Percentiles rank a stretch among this genome's conserved stretches.
Evolutionary conservation across 64 coral and sea anemone genomes (phyloP).

Genomic region (Astreopora myriophthalma): DNA sequence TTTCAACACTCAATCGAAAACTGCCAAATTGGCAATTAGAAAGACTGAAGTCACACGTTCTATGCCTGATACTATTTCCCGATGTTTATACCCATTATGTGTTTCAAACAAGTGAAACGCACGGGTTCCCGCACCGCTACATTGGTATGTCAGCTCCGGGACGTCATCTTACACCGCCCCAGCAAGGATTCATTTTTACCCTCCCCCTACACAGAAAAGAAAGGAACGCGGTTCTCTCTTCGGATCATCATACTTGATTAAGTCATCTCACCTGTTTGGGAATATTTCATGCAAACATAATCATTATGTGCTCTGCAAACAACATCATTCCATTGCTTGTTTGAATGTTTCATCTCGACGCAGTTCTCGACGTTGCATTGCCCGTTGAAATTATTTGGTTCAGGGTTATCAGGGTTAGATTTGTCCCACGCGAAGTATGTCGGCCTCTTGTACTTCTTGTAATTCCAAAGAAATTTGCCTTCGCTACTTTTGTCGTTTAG

Average conservation of each 20-base stretch:
- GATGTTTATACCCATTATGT: too few species aligned
- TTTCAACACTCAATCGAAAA: too few species aligned
- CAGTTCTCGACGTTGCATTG: conserved; percentile 94
- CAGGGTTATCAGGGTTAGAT: conserved; percentile 56
- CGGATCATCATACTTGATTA: not conserved
- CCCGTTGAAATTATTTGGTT: conserved; percentile 90
- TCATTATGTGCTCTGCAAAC: conserved; percentile 88
- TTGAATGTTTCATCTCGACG: conserved; percentile 87
- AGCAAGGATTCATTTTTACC: too few species aligned
- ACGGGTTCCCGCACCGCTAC: too few species aligned
- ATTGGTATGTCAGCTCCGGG: too few species aligned
- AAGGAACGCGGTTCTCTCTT: not conserved
- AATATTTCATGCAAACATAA: conserved; percentile 75
- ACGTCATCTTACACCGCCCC: too few species aligned
- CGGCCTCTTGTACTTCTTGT: conserved; percentile 62
- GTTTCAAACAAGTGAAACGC: too few species aligned
- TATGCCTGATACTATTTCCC: too few species aligned
- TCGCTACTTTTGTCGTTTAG: conserved; percentile 92
- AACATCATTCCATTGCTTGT: conserved; percentile 95
- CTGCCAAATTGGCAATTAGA: too few species aligned
- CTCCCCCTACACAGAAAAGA: too few species aligned
- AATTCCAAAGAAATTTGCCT: conserved; percentile 89
- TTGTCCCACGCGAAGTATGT: conserved; percentile 83
- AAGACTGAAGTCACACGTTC: too few species aligned
- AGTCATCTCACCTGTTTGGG: conserved; percentile 58